phyloP scores from a whole-genome alignment of 92 coral and sea anemone genomes.

The Porites lobata region DNA sequence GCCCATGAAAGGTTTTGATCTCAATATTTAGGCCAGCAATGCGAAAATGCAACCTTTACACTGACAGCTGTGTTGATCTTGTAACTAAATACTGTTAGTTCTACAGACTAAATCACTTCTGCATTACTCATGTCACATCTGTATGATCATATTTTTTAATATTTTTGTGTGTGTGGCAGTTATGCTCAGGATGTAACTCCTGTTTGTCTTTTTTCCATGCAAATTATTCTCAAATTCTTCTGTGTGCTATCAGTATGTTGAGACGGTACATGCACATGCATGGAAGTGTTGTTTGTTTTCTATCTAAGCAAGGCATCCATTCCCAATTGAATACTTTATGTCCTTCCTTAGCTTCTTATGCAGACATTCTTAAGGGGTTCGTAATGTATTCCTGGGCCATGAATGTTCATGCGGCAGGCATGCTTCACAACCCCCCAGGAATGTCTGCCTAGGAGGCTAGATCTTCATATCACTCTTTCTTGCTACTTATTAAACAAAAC shows the following conservation, averaged over 20 bases:
- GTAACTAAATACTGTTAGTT: too few species aligned
- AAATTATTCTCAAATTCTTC: background rate
- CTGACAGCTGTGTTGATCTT: too few species aligned
- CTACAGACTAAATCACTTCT: too few species aligned
- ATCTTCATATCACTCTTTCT: too few species aligned
- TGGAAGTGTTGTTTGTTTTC: background rate
- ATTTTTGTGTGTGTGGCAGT: too few species aligned
- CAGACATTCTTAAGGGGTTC: background rate
- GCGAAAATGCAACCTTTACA: too few species aligned
- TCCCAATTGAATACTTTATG: background rate
- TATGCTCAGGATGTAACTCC: background rate
- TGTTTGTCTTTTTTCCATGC: background rate
- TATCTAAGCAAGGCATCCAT: background rate
- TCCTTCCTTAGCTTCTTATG: background rate
- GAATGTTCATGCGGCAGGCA: background rate
- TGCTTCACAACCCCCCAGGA: too few species aligned
- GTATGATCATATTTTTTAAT: background rate
- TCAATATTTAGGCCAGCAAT: too few species aligned
- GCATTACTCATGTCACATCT: background rate
- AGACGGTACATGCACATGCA: background rate
- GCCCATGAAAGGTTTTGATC: too few species aligned
- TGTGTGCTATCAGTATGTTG: background rate
- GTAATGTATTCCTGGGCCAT: too few species aligned
- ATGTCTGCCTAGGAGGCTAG: too few species aligned
- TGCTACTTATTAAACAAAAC: too few species aligned